Percentiles rank a stretch among this genome's conserved stretches.
phyloP scores from a whole-genome alignment of 1,140 invertebrate species.

The Hermetia illucens region DNA sequence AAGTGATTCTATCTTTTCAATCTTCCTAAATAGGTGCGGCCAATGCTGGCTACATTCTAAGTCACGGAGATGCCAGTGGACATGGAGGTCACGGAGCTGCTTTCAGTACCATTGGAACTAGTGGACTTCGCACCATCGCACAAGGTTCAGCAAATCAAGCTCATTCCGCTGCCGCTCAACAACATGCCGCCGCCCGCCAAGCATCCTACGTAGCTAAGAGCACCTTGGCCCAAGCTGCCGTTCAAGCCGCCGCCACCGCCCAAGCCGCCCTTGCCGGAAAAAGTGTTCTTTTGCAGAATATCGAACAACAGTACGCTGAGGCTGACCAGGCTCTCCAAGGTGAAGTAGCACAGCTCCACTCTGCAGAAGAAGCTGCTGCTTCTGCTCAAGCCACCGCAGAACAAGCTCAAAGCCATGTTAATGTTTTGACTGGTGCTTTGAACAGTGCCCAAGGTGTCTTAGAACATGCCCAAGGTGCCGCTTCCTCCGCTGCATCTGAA shows the following conservation, averaged over 20 bases:
- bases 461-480: slow-evolving; percentile 32
- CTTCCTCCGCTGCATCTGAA: slow-evolving; percentile 30
- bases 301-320: slow-evolving; percentile 32
- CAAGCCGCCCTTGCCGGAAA: slow-evolving; percentile 36
- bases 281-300: slow-evolving; percentile 31
- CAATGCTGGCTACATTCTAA: too few species aligned
- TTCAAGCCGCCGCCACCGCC: slow-evolving; percentile 32
- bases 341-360: slow-evolving; percentile 32
- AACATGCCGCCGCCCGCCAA: slow-evolving; percentile 29
- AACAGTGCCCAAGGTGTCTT: slow-evolving; percentile 22
- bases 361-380: slow-evolving; percentile 31
- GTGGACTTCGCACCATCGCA: slow-evolving; percentile 32
- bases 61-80: too few species aligned
- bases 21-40: too few species aligned
- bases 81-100: too few species aligned
- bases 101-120: too few species aligned
- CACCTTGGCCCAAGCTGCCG: slow-evolving; percentile 31
- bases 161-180: slow-evolving; percentile 20
- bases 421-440: slow-evolving; percentile 31
- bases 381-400: slow-evolving; percentile 31
- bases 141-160: slow-evolving; percentile 51
- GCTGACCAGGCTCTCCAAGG: slow-evolving; percentile 29
- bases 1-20: too few species aligned
- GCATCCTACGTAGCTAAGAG: slow-evolving; percentile 34
- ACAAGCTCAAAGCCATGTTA: slow-evolving; percentile 31